Conservation (phyloP, 1,140 invertebrate genomes). For the Solenopsis fugax region DNA sequence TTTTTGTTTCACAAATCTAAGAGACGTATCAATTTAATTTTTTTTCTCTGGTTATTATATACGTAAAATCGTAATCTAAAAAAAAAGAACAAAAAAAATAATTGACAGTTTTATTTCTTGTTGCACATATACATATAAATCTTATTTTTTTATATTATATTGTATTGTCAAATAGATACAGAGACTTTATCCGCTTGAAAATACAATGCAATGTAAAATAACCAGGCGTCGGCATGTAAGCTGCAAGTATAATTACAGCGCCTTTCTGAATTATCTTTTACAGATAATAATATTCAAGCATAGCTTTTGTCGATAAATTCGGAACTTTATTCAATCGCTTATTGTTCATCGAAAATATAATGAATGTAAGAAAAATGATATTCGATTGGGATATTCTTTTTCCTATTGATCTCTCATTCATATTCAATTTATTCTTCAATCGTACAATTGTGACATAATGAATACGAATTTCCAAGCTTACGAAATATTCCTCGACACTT, state of each 20-base stretch:
- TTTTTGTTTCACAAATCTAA: too few species aligned
- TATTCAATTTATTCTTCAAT: background rate
- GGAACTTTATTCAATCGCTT: background rate
- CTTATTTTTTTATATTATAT: too few species aligned
- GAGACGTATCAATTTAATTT: too few species aligned
- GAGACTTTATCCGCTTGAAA: too few species aligned
- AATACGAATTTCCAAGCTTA: background rate
- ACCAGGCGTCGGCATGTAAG: background rate
- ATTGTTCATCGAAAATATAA: slow-evolving; percentile 1
- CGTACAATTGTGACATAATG: background rate
- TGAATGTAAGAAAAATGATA: background rate
- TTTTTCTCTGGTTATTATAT: too few species aligned
- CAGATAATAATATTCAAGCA: background rate
- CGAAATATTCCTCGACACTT: background rate
- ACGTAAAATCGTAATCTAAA: too few species aligned
- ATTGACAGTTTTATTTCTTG: too few species aligned
- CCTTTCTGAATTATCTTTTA: background rate
- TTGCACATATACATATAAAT: too few species aligned
- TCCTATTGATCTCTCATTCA: background rate
- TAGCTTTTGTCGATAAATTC: background rate
- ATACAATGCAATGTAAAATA: background rate
- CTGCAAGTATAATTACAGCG: background rate
- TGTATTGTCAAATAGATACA: too few species aligned
- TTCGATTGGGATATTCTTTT: background rate
- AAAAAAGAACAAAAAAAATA: too few species aligned